Base-by-base conservation (phyloP, 2,113 vertebrate species). In the Numida meleagris region DNA sequence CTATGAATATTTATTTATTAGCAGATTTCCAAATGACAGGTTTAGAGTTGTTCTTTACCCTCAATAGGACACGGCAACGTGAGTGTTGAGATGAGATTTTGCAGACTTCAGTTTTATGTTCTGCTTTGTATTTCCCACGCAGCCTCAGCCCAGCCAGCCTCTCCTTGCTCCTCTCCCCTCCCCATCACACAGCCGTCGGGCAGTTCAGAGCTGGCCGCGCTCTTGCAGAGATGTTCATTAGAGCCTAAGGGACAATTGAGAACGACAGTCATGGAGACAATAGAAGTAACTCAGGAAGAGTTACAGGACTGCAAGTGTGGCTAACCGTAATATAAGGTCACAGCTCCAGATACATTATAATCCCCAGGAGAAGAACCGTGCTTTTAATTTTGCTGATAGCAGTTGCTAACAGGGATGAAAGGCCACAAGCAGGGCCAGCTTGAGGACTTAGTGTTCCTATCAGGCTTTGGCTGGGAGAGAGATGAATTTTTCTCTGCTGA, bases 11-110 rank as follows among this genome's bases (percentile, higher is more conserved):
- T 76, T 77, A 33, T 72, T 83, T 70, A 14, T 29, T 61, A 57
- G 42, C 15, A 51, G 27, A 31, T 82, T 90, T 61, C 48, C 24
- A 18, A 25, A 33, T 36, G 11, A 27, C 2, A 36, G 79, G 14
- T 31, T 34, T 5, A 23, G 16, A 34, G 4, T 43, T 72, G 4
- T 33, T 72, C 48, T 71, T 74, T 65, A 33, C 12, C 18, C 34
- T 59, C 42, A 55, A 12, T 9, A 20, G 12, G 18, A 31, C 4
- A 4, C 7, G 34, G 43, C 2, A 8, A 67, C 4, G 18, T 0
- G 2, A 72, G 29, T 15, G 34, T 34, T 73, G 36, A 89, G 61
- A 7, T 8, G 21, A 70, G 10, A 25, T 6, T 58, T 74, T 38
- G n/a, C 33, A 38, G 36, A 14, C 29, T 59, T 29, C 12, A 21